Conservation (phyloP, 2,797 vertebrate genomes). For the Gymnoscopelus microlampas region DNA sequence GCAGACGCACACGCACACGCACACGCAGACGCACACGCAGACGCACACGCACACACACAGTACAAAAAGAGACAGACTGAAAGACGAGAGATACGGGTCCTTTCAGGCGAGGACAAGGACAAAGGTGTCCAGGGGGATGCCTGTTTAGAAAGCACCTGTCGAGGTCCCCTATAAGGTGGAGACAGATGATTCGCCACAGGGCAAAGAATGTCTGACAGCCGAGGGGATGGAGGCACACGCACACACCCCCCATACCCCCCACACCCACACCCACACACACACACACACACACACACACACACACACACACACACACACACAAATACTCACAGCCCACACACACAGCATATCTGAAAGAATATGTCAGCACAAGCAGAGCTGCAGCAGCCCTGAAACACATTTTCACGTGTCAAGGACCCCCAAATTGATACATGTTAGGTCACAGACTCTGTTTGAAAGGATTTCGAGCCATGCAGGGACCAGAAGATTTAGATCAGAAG, state of each 20-base stretch:
- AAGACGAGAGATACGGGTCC: conserved; percentile 37
- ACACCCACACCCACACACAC: neutral
- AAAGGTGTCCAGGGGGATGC: conserved; percentile 46
- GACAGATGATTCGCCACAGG: conserved; percentile 65
- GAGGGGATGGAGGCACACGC: neutral
- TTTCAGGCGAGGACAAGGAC: conserved; percentile 57
- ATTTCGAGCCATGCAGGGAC: too few relatives aligned
- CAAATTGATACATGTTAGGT: neutral
- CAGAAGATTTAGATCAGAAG: too few relatives aligned
- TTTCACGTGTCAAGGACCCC: conserved; percentile 27
- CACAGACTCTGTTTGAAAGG: too few relatives aligned
- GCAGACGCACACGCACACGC: neutral
- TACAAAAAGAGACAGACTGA: conserved; percentile 20
- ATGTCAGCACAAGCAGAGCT: conserved; percentile 41
- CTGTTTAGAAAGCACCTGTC: conserved; percentile 63
- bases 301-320: conserved; percentile 25
- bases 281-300: conserved; percentile 7
- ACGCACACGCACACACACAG: neutral
- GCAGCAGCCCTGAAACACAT: conserved; percentile 57
- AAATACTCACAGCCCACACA: conserved; percentile 1
- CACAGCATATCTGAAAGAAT: conserved; percentile 35
- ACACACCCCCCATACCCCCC: neutral
- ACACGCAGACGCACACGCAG: neutral
- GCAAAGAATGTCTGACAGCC: conserved; percentile 37
- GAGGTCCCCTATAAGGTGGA: conserved; percentile 47